Evolutionary conservation across 2,888 invertebrate genomes (phyloP).

Genomic region (Amphipoea oculea): DNA sequence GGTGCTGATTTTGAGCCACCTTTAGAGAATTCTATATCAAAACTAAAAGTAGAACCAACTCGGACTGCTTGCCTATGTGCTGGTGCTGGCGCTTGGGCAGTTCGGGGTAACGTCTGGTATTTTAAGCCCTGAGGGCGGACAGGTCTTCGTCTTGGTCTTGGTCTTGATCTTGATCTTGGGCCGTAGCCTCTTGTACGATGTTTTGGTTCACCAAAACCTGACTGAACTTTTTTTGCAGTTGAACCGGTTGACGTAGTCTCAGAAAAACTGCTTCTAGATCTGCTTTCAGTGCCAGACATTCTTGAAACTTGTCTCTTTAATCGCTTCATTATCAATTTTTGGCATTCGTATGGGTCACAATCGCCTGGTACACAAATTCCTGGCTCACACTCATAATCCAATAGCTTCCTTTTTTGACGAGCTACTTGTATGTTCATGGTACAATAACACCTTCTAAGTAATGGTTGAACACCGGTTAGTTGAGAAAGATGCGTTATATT

Average conservation of each 20-base stretch:
- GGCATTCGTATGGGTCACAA: conserved; percentile 70
- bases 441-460: conserved; percentile 66
- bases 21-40: conserved; percentile 72
- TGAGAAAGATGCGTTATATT: conserved; percentile 9
- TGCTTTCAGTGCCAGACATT: conserved; percentile 63
- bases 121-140: conserved; percentile 41
- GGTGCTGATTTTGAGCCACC: conserved; percentile 30
- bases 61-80: conserved; percentile 61
- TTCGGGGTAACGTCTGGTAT: conserved; percentile 53
- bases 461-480: conserved; percentile 54
- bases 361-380: conserved; percentile 68
- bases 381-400: conserved; percentile 71
- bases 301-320: conserved; percentile 63
- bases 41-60: conserved; percentile 71
- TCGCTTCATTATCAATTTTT: conserved; percentile 70
- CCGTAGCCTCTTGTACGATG: conserved; percentile 5
- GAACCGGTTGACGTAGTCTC: conserved; percentile 6
- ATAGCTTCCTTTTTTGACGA: conserved; percentile 43
- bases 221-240: conserved; percentile 29
- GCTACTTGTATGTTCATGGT: conserved; percentile 72
- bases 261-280: conserved; percentile 36
- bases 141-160: conserved; percentile 9
- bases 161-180: conserved; percentile 10
- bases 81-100: not conserved
- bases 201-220: conserved; percentile 3